These are phyloP conservation scores for Miniopterus natalensis DNA, from an alignment of 2,113 vertebrate species.

Conservation along the genomic window DNA sequence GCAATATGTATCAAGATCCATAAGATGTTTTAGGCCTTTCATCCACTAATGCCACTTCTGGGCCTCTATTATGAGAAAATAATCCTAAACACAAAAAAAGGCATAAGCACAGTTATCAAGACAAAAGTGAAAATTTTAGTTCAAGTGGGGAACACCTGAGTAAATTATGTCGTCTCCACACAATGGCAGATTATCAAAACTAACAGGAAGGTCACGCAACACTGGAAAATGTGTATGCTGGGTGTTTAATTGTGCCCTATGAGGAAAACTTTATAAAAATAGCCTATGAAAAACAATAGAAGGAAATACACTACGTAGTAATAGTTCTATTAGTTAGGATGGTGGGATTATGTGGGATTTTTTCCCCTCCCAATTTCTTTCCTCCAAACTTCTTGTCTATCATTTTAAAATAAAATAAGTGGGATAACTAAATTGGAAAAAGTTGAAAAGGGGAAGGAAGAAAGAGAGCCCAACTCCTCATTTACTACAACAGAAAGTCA, in stretches of 20 bases:
- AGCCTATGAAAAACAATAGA: neutral
- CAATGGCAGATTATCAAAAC: neutral
- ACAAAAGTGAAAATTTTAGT: neutral
- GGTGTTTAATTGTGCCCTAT: neutral
- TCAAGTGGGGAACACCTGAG: neutral
- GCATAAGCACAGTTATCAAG: neutral
- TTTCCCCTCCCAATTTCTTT: neutral
- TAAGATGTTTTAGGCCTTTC: slow-evolving; percentile 9
- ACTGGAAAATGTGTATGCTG: neutral
- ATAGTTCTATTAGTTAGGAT: neutral
- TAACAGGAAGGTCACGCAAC: neutral
- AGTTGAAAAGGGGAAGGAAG: neutral
- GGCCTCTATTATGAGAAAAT: slow-evolving; percentile 16
- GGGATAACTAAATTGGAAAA: neutral
- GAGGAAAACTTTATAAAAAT: neutral
- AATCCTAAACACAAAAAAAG: neutral
- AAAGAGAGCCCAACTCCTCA: neutral
- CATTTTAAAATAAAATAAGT: slow-evolving; percentile 31
- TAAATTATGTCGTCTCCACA: neutral
- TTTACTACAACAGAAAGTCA: neutral
- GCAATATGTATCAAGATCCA: neutral
- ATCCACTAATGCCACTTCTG: neutral
- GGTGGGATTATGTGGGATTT: neutral
- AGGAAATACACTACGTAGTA: neutral
- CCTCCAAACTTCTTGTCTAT: neutral